Evolutionary conservation across 2,888 invertebrate species (phyloP).

Genomic region (Melanchra persicariae): DNA sequence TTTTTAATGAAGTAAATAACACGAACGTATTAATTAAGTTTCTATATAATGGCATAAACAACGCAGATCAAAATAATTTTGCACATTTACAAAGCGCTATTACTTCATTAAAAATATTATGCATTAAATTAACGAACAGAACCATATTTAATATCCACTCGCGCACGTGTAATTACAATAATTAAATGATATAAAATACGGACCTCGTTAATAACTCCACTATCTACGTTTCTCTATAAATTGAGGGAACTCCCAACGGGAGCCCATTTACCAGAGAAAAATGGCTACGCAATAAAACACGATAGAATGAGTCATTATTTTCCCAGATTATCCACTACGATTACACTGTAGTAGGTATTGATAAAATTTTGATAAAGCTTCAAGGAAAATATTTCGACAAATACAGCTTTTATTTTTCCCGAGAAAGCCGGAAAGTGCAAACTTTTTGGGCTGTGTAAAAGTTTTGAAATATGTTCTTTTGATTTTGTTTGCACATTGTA

Average conservation of each 20-base stretch:
- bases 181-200: constrained; percentile 61
- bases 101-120: constrained; percentile 22
- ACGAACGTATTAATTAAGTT: constrained; percentile 9
- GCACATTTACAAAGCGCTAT: background rate
- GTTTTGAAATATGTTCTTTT: constrained; percentile 21
- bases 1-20: background rate
- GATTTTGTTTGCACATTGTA: constrained; percentile 12
- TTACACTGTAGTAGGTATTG: constrained; percentile 55
- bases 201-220: constrained; percentile 60
- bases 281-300: constrained; percentile 71
- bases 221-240: constrained; percentile 68
- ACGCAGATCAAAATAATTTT: background rate
- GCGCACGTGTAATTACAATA: constrained; percentile 52
- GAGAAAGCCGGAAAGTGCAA: background rate
- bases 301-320: constrained; percentile 68
- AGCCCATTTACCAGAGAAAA: constrained; percentile 69
- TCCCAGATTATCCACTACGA: constrained; percentile 64
- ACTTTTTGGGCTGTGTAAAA: constrained; percentile 21
- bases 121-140: constrained; percentile 27
- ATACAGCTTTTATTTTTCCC: constrained; percentile 8
- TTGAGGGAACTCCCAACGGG: constrained; percentile 68
- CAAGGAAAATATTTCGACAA: constrained; percentile 49
- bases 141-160: constrained; percentile 38
- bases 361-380: constrained; percentile 48
- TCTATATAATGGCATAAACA: background rate